These are phyloP conservation scores for Nymphalis polychloros DNA, from an alignment of 2,888 invertebrate species.

Conservation along the genomic window DNA sequence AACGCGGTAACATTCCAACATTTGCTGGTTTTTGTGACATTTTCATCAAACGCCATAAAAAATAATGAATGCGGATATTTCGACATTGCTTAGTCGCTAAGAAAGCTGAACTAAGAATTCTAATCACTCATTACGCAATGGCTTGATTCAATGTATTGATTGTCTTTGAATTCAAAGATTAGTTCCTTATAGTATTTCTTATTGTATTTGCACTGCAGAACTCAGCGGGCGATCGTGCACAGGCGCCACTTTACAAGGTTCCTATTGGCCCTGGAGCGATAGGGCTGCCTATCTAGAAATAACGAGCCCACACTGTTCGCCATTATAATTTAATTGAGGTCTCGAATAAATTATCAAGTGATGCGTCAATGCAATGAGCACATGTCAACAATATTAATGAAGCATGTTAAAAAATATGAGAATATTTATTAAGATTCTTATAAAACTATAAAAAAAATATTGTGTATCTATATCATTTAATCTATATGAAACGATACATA, in stretches of 20 bases:
- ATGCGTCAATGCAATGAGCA: slow-evolving; percentile 35
- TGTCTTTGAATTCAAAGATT: slow-evolving; percentile 26
- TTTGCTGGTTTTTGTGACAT: background rate
- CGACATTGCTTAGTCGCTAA: background rate
- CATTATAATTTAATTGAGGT: slow-evolving; percentile 73
- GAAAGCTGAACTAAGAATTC: background rate
- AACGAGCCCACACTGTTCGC: slow-evolving; percentile 60
- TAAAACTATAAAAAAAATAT: background rate
- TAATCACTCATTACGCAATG: slow-evolving; percentile 15
- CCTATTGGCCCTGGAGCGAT: slow-evolving; percentile 70
- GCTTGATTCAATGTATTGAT: slow-evolving; percentile 18
- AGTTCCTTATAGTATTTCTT: slow-evolving; percentile 46
- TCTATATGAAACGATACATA: slow-evolving; percentile 2
- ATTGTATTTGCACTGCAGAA: slow-evolving; percentile 59
- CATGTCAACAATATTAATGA: slow-evolving; percentile 27
- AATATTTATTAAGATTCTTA: background rate
- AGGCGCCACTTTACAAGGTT: slow-evolving; percentile 75
- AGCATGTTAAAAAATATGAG: background rate
- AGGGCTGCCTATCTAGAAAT: slow-evolving; percentile 75
- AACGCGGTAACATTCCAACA: slow-evolving; percentile 28
- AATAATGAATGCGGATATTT: slow-evolving; percentile 12
- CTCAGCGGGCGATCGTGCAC: slow-evolving; percentile 72
- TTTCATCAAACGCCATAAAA: background rate
- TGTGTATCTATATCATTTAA: too few relatives aligned
- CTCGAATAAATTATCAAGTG: slow-evolving; percentile 40